phyloP scores from a whole-genome alignment of 2,113 vertebrate species.

The Noctilio leporinus region DNA sequence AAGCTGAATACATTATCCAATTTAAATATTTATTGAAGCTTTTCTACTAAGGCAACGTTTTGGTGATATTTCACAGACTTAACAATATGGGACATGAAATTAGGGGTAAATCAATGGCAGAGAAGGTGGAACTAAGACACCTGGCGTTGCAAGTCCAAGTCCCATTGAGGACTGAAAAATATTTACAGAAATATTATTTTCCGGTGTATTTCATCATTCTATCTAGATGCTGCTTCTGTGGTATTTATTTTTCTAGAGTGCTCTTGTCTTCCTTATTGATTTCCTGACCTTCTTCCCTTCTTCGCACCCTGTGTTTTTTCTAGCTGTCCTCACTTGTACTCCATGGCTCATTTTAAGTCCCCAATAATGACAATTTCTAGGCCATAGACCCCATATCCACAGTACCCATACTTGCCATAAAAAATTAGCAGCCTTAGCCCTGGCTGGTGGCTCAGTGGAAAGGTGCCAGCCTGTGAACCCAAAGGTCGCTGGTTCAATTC shows the following conservation, averaged over 20 bases:
- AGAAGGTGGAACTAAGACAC: constrained; percentile 10
- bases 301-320: background rate
- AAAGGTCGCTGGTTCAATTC: too few relatives aligned
- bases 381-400: background rate
- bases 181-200: background rate
- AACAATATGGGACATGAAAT: constrained; percentile 41
- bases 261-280: background rate
- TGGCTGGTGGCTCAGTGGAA: too few relatives aligned
- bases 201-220: background rate
- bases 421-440: background rate
- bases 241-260: background rate
- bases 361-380: background rate
- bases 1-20: constrained; percentile 62
- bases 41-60: constrained; percentile 64
- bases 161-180: constrained; percentile 5
- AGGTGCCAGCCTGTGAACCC: too few relatives aligned
- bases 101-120: constrained; percentile 37
- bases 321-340: background rate
- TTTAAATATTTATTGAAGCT: constrained; percentile 70
- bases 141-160: background rate
- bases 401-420: background rate
- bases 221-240: background rate
- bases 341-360: background rate
- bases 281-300: background rate
- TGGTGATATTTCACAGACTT: constrained; percentile 46